phyloP scores from a whole-genome alignment of 1,140 invertebrate species.

The Cryptotermes secundus region DNA sequence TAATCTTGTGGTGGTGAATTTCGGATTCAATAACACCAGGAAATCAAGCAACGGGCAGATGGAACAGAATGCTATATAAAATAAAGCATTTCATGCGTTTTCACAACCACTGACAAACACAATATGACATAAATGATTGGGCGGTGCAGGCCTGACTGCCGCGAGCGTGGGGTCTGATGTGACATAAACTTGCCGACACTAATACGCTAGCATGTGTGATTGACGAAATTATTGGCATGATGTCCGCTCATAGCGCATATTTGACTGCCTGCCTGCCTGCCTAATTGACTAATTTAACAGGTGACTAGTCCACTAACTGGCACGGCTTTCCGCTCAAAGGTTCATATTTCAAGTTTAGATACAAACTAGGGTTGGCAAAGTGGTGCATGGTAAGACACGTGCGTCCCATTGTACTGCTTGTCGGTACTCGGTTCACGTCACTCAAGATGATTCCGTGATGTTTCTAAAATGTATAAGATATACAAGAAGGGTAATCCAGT shows the following conservation, averaged over 20 bases:
- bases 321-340: not conserved
- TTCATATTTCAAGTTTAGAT: not conserved
- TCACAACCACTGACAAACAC: not conserved
- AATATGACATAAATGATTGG: not conserved
- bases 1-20: too few relatives aligned
- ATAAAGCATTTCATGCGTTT: not conserved
- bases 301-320: not conserved
- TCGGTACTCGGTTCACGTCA: too few relatives aligned
- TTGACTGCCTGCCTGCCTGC: not conserved
- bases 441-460: too few relatives aligned
- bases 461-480: too few relatives aligned
- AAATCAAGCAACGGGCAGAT: too few relatives aligned
- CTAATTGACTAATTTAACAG: constrained; percentile 3
- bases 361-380: not conserved
- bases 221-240: not conserved
- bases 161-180: not conserved
- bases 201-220: not conserved
- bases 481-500: too few relatives aligned
- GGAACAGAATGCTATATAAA: not conserved
- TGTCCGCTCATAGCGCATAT: not conserved
- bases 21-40: too few relatives aligned
- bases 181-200: not conserved
- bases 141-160: not conserved
- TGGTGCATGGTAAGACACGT: not conserved
- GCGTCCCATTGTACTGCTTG: too few relatives aligned